Evolutionary conservation across 2,888 invertebrate genomes (phyloP), one percentile per base, ranked within the genome.

Genomic region (Stenchaetothrips biformis): DNA sequence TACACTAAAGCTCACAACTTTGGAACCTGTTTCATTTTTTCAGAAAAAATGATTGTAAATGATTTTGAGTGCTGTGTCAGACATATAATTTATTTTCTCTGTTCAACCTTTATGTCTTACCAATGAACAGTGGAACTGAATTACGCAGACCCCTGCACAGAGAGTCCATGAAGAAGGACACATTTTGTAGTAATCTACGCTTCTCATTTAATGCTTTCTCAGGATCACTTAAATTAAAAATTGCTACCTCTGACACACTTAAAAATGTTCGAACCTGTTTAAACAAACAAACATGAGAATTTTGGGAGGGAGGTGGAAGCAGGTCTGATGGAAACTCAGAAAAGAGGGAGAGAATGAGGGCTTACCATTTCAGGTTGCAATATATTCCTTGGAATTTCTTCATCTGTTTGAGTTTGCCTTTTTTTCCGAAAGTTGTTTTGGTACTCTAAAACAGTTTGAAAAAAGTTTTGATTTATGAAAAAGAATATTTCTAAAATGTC

Each of bases 201-300:
- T 74, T 74, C 7, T 74, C 67, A 74, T 74, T 21, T 25, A 74
- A 25, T 9, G 67, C 67, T 25, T 74, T 74, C 1, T n/a, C 11
- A 0, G 67, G 25, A 74, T 74, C 67, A 74, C 25, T 74, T 9
- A 74, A 25, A 21, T 74, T 74, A 21, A 21, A 74, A 7, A 74
- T 74, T 11, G 67, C 67, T 7, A 74, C 67, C 25, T 74, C 67
- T 11, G 67, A 74, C 21, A 74, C 67, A 74, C 67, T 74, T 74
- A 74, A 74, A 74, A 74, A 11, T 25, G 67, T 74, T 25, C 67
- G 67, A 7, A 74, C 67, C 67, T 74, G 67, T 25, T 13, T 6
- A 59, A 59, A 18, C 18, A 53, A 53, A 18, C 13, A 13, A 59
- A 59, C 18, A 37, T 37, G 4, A 37, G 37, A 37, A 37, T 37